Conservation (phyloP, 30 jellyfish, hydroid and myxozoan genomes). For the Aurelia aurita complex sp. Pacific region DNA sequence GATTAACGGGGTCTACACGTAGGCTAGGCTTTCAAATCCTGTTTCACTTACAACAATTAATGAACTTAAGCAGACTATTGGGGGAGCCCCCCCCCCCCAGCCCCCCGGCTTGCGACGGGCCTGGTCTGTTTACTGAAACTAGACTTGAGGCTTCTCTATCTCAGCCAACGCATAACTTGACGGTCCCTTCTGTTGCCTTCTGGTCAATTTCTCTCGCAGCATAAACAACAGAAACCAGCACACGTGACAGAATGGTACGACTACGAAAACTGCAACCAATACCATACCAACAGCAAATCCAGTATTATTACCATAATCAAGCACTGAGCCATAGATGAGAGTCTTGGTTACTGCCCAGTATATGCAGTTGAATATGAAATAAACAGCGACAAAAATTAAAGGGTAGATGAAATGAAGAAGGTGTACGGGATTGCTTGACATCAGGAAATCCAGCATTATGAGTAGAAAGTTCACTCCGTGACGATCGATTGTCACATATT, state of each 20-base stretch:
- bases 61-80: too few species aligned
- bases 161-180: too few species aligned
- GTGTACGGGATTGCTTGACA: slow-evolving; percentile 63
- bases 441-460: slow-evolving; percentile 57
- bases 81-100: too few species aligned
- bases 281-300: slow-evolving; percentile 62
- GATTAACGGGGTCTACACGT: too few species aligned
- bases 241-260: slow-evolving; percentile 39
- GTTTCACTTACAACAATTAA: too few species aligned
- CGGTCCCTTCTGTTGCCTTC: background rate
- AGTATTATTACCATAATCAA: slow-evolving; percentile 57
- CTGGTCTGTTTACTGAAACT: background rate
- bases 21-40: too few species aligned
- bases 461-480: slow-evolving; percentile 75
- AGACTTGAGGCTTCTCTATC: background rate
- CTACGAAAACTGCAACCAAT: slow-evolving; percentile 42
- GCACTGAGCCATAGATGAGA: slow-evolving; percentile 49
- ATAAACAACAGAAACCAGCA: slow-evolving; percentile 24
- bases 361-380: slow-evolving; percentile 44
- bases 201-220: slow-evolving; percentile 20
- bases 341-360: slow-evolving; percentile 62
- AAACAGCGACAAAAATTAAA: slow-evolving; percentile 24
- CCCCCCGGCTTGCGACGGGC: background rate
- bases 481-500: slow-evolving; percentile 65
- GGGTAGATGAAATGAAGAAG: slow-evolving; percentile 80